These are phyloP conservation scores for Biston betularia DNA, from an alignment of 2,888 invertebrate genomes.

Conservation along the genomic window DNA sequence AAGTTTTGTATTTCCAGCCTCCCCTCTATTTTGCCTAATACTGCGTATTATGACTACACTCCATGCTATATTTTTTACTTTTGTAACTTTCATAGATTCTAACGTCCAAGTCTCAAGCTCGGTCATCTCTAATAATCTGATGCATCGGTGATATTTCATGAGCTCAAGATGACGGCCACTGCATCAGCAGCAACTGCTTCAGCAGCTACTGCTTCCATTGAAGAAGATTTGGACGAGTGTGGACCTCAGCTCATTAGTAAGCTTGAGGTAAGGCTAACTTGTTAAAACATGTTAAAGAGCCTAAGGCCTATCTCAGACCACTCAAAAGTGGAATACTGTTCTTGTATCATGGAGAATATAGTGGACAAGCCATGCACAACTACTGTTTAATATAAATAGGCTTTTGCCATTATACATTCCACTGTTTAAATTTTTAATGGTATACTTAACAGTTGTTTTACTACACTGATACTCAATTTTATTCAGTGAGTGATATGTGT, in stretches of 20 bases:
- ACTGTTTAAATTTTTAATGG: too few relatives aligned
- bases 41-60: neutral
- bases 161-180: constrained; percentile 69
- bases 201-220: constrained; percentile 79
- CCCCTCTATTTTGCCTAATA: neutral
- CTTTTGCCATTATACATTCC: too few relatives aligned
- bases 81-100: neutral
- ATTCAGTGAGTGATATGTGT: too few relatives aligned
- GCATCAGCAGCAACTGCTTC: constrained; percentile 78
- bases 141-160: constrained; percentile 57
- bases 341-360: too few relatives aligned
- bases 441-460: too few relatives aligned
- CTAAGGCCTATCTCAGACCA: neutral
- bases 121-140: constrained; percentile 35
- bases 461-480: too few relatives aligned
- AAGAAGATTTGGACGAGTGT: constrained; percentile 88
- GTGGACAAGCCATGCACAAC: too few relatives aligned
- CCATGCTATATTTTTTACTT: neutral
- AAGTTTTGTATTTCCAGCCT: too few relatives aligned
- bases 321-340: too few relatives aligned
- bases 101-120: neutral
- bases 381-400: too few relatives aligned
- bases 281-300: neutral
- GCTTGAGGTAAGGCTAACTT: constrained; percentile 87
- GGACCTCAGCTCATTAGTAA: constrained; percentile 90